Conservation (phyloP, 2,888 invertebrate species). For the Parnassius apollo region DNA sequence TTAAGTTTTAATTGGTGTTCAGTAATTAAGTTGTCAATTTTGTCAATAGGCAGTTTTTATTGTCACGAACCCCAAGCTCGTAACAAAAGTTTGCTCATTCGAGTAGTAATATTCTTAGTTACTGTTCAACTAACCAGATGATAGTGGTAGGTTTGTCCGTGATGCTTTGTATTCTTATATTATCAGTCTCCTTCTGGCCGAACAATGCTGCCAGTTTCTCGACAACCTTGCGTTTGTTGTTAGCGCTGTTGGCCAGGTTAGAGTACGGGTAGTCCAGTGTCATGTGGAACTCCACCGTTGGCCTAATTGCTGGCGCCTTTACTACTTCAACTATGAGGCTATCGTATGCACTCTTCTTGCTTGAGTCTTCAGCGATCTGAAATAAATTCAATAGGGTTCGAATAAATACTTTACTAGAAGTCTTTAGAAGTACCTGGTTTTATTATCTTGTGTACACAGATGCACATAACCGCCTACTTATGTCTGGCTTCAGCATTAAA, state of each 20-base stretch:
- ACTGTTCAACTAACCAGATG: slow-evolving; percentile 78
- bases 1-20: too few relatives aligned
- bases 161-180: slow-evolving; percentile 88
- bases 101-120: too few relatives aligned
- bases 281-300: slow-evolving; percentile 90
- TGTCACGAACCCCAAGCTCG: too few relatives aligned
- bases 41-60: too few relatives aligned
- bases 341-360: slow-evolving; percentile 88
- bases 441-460: too few relatives aligned
- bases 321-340: slow-evolving; percentile 88
- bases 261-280: slow-evolving; percentile 86
- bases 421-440: too few relatives aligned
- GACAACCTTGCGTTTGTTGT: slow-evolving; percentile 88
- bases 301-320: slow-evolving; percentile 82
- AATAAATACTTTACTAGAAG: too few relatives aligned
- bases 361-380: slow-evolving; percentile 87
- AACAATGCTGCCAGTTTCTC: slow-evolving; percentile 90
- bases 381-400: slow-evolving; percentile 3
- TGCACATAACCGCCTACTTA: too few relatives aligned
- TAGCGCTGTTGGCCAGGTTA: slow-evolving; percentile 85
- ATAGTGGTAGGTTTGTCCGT: slow-evolving; percentile 85
- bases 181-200: slow-evolving; percentile 86
- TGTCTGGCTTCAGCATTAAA: too few relatives aligned
- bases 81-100: too few relatives aligned
- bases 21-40: too few relatives aligned